Percentiles rank a stretch among this genome's conserved stretches.
phyloP scores from a whole-genome alignment of 2,113 vertebrate species.

The Ginglymostoma cirratum region DNA sequence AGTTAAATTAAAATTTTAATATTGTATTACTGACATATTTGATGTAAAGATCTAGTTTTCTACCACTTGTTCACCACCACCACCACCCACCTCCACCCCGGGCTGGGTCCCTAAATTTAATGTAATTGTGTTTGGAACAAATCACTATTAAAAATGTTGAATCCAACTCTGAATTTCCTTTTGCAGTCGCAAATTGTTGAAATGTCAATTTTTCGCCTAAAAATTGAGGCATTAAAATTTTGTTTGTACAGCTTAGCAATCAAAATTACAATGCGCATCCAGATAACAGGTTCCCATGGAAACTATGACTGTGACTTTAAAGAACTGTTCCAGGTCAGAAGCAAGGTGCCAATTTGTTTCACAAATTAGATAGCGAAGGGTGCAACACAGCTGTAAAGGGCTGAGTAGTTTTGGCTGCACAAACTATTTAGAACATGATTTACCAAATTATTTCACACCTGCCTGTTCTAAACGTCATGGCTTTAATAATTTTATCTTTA shows the following conservation, averaged over 20 bases:
- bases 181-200: background rate
- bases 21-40: background rate
- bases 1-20: background rate
- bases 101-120: background rate
- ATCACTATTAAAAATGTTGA: background rate
- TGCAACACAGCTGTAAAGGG: background rate
- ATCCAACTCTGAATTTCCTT: background rate
- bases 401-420: background rate
- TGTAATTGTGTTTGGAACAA: background rate
- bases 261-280: background rate
- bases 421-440: background rate
- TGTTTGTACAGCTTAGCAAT: background rate
- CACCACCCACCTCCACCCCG: too few species aligned
- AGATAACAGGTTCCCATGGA: background rate
- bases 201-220: background rate
- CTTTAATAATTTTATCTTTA: background rate
- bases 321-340: background rate
- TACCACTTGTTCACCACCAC: background rate
- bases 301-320: constrained; percentile 6
- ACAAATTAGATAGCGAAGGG: background rate
- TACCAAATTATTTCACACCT: constrained; percentile 12
- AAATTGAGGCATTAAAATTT: background rate
- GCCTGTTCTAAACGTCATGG: background rate
- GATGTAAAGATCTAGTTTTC: background rate
- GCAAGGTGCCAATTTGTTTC: constrained; percentile 8